A percentile compares a stretch with the other conserved stretches of the same genome.
Evolutionary conservation across 2,888 invertebrate species (phyloP).

Genomic region (Ephialtes manifestator): DNA sequence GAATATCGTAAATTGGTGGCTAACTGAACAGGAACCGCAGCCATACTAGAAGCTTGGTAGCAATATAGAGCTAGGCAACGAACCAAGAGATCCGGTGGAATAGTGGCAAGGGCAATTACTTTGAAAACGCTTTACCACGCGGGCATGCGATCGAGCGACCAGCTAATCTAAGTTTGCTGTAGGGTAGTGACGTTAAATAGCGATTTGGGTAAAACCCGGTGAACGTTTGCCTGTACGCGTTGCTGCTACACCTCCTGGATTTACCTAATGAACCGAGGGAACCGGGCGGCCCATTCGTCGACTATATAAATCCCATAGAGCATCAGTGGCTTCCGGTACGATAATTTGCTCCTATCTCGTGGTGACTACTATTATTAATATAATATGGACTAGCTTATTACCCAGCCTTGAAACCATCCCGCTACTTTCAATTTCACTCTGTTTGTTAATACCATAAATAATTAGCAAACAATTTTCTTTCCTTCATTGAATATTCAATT

Average conservation of each 20-base stretch:
- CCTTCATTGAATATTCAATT: no score
- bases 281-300: neutral
- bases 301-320: neutral
- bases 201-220: slow-evolving; percentile 56
- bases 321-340: neutral
- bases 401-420: no score
- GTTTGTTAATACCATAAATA: no score
- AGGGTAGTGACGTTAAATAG: slow-evolving; percentile 48
- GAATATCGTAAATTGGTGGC: slow-evolving; percentile 7
- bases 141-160: slow-evolving; percentile 26
- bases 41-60: neutral
- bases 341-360: neutral
- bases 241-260: slow-evolving; percentile 36
- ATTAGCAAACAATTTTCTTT: no score
- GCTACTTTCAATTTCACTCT: no score
- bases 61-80: neutral
- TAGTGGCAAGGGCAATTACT: slow-evolving; percentile 55
- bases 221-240: slow-evolving; percentile 29
- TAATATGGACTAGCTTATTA: no score
- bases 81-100: slow-evolving; percentile 30
- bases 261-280: slow-evolving; percentile 59
- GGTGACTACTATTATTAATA: neutral
- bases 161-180: slow-evolving; percentile 62
- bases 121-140: slow-evolving; percentile 46
- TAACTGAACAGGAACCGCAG: slow-evolving; percentile 5